These are phyloP conservation scores for Aselliscus stoliczkanus DNA, from an alignment of 2,797 vertebrate genomes.

Conservation along the genomic window DNA sequence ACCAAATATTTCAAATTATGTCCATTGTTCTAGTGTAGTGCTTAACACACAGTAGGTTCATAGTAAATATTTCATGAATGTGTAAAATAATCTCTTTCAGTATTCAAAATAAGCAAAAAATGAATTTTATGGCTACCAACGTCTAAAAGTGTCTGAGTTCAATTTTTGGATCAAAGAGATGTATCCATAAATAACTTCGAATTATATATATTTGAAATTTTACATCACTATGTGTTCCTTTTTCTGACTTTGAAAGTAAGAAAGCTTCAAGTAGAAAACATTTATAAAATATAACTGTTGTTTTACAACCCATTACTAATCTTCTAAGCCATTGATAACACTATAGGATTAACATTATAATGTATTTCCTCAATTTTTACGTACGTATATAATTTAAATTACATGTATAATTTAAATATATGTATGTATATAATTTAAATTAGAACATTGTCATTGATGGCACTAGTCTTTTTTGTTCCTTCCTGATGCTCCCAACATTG, in stretches of 20 bases:
- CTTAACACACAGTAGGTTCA: background rate
- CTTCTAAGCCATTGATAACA: background rate
- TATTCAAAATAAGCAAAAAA: background rate
- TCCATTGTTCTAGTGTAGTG: background rate
- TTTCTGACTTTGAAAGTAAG: background rate
- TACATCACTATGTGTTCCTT: background rate
- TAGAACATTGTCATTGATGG: background rate
- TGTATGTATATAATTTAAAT: background rate
- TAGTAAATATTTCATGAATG: background rate
- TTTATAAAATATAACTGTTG: background rate
- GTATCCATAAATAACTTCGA: background rate
- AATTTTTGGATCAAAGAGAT: background rate
- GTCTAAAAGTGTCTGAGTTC: background rate
- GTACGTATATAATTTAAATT: background rate
- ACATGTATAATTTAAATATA: background rate
- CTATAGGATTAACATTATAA: background rate
- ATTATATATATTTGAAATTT: background rate
- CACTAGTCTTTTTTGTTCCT: background rate
- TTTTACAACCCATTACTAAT: background rate
- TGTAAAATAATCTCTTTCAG: background rate
- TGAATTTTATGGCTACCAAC: background rate
- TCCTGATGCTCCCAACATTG: slow-evolving; percentile 14
- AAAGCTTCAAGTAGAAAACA: background rate
- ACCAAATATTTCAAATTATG: background rate
- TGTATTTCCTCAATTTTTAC: background rate